Evolutionary conservation across 1,140 invertebrate genomes (phyloP), one percentile per base, ranked within the genome.

Genomic region (Drosophila repletoides): DNA sequence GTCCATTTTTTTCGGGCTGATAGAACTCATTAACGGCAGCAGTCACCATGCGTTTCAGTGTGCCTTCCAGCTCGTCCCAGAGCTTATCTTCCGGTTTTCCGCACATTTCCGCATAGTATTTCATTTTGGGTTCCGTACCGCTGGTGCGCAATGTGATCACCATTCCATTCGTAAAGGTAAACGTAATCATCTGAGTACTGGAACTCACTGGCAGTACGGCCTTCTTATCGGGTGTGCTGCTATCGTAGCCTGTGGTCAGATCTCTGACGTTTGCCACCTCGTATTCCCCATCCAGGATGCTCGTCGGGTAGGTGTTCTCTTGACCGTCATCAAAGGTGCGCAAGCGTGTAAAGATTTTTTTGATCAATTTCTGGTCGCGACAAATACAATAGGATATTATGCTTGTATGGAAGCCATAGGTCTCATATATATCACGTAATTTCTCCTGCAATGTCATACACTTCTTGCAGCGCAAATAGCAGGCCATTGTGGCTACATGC

Each of bases 81-180:
- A 96, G 93, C 38, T 96, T 98, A 91, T 94, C 90, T 33, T 92
- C 91, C 1, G 95, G 94, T n/a, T 91, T 88, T 71, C 94, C 94
- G 71, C 94, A 94, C 31, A 98, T 92, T 91, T 99, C 98, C 0
- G 96, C 96, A 91, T 99, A 99, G 91, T 98, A 98, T 91, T 99
- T 99, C 49, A 99, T 93, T 91, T 99, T 99, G n/a, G 98, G 98
- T 90, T 99, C 98, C 0, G 98, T 99, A 10, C 98, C 98, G 91
- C 97, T 99, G 0, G 98, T 98, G 61, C 98, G 93, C 5, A 99
- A 90, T 0, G 97, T 99, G 1, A 95, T 92, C 4, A 96, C 93
- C 70, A 96, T 93, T 0, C 97, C 97, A 91, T 97, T 98, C 41
- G 93, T 92, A 90, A 99, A 98, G 5, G 93, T 93, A 89, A 99